Conservation (phyloP, 2,888 invertebrate species). For the Meta bourneti region DNA sequence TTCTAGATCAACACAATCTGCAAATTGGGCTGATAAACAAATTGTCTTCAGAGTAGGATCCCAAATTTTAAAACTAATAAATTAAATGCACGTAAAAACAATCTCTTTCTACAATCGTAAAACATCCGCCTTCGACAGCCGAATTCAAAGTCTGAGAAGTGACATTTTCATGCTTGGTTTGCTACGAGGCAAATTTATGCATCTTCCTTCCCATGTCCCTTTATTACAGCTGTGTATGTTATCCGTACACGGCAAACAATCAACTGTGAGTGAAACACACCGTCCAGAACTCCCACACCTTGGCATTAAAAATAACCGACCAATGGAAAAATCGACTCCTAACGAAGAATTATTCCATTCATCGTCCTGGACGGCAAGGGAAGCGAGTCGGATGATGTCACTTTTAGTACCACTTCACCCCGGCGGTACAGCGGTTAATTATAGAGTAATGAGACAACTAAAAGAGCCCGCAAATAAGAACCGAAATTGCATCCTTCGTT, state of each 20-base stretch:
- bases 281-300: slow-evolving; percentile 54
- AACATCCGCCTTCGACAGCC: too few relatives aligned
- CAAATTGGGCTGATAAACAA: too few relatives aligned
- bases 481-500: slow-evolving; percentile 43
- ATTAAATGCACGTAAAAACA: too few relatives aligned
- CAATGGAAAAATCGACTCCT: slow-evolving; percentile 5
- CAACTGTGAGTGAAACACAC: slow-evolving; percentile 54
- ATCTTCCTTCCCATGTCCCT: slow-evolving; percentile 11
- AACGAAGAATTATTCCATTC: slow-evolving; percentile 26
- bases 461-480: slow-evolving; percentile 42
- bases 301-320: slow-evolving; percentile 13
- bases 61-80: too few relatives aligned
- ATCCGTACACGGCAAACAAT: not conserved
- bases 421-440: slow-evolving; percentile 45
- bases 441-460: slow-evolving; percentile 61
- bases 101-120: too few relatives aligned
- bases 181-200: slow-evolving; percentile 44
- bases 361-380: slow-evolving; percentile 8
- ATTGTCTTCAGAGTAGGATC: too few relatives aligned
- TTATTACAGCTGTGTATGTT: slow-evolving; percentile 22
- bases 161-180: slow-evolving; percentile 45
- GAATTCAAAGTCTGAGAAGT: too few relatives aligned
- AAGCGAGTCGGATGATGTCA: slow-evolving; percentile 45
- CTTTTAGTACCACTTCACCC: slow-evolving; percentile 10
- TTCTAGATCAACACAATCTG: too few relatives aligned